Evolutionary conservation across 2,888 invertebrate species (phyloP).

Genomic region (Scrobipalpa costella): DNA sequence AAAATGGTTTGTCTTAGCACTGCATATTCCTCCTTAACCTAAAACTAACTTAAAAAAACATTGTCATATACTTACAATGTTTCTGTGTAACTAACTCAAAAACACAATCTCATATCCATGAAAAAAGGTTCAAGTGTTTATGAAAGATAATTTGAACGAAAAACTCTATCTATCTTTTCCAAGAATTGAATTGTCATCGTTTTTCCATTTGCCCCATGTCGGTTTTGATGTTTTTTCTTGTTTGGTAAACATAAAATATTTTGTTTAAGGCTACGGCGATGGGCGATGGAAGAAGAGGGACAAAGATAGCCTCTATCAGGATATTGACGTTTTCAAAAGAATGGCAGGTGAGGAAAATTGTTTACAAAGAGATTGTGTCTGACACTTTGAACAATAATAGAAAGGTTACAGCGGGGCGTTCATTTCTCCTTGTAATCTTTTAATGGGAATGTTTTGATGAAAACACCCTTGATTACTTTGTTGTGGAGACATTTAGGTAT

Average conservation of each 20-base stretch:
- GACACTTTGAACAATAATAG: constrained; percentile 22
- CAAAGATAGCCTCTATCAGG: constrained; percentile 57
- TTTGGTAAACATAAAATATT: constrained; percentile 4
- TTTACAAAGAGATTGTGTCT: constrained; percentile 14
- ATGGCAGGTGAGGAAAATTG: constrained; percentile 55
- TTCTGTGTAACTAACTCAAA: no score
- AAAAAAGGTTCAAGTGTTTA: no score
- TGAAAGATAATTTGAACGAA: not conserved
- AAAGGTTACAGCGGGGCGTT: not conserved
- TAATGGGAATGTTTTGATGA: constrained; percentile 13
- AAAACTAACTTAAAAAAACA: no score
- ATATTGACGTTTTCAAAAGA: constrained; percentile 59
- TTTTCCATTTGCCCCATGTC: not conserved
- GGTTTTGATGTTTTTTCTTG: constrained; percentile 36
- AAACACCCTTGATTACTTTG: not conserved
- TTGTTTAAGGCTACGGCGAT: constrained; percentile 64
- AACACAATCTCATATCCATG: no score
- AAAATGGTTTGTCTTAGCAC: no score
- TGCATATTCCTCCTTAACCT: no score
- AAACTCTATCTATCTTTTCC: not conserved
- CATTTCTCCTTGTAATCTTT: constrained; percentile 11
- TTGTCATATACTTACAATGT: no score
- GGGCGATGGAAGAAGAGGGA: constrained; percentile 67
- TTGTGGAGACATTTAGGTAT: not conserved
- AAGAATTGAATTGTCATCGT: not conserved